phyloP scores from a whole-genome alignment of 2,888 invertebrate species.

The Strigamia crassipes region DNA sequence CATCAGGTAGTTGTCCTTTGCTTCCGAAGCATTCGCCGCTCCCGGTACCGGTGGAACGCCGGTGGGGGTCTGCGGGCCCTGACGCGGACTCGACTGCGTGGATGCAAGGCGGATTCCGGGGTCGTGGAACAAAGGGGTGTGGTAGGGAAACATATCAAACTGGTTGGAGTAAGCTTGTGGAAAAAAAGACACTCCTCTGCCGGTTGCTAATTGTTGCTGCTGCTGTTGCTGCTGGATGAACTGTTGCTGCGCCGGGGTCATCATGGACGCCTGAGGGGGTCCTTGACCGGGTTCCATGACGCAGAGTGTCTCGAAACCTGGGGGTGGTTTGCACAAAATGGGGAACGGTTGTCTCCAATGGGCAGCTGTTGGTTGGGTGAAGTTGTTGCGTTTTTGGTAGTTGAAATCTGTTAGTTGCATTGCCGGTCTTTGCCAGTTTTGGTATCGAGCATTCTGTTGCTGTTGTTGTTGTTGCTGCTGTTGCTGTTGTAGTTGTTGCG shows the following conservation, averaged over 20 bases:
- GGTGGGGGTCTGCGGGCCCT: not conserved
- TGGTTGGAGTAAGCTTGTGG: slow-evolving; percentile 27
- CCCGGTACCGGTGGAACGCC: not conserved
- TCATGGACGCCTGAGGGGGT: not conserved
- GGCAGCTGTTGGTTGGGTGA: not conserved
- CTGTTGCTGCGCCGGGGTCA: not conserved
- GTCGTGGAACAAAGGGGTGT: not conserved
- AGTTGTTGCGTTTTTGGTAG: not conserved
- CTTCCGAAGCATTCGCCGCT: not conserved
- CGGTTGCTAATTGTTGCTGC: not conserved
- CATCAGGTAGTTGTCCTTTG: not conserved
- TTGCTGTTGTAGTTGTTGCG: not conserved
- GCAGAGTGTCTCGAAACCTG: slow-evolving; percentile 1
- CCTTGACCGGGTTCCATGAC: not conserved
- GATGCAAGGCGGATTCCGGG: not conserved
- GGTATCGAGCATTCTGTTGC: not conserved
- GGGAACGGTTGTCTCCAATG: slow-evolving; percentile 22
- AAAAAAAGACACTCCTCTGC: not conserved
- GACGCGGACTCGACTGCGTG: not conserved
- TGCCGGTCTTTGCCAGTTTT: not conserved
- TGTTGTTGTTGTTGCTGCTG: not conserved
- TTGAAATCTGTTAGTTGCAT: not conserved
- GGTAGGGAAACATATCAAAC: slow-evolving; percentile 17
- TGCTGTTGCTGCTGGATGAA: not conserved
- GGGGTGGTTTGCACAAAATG: slow-evolving; percentile 4